These are phyloP conservation scores for Volucella zonaria DNA, from an alignment of 2,888 invertebrate species.

Conservation along the genomic window DNA sequence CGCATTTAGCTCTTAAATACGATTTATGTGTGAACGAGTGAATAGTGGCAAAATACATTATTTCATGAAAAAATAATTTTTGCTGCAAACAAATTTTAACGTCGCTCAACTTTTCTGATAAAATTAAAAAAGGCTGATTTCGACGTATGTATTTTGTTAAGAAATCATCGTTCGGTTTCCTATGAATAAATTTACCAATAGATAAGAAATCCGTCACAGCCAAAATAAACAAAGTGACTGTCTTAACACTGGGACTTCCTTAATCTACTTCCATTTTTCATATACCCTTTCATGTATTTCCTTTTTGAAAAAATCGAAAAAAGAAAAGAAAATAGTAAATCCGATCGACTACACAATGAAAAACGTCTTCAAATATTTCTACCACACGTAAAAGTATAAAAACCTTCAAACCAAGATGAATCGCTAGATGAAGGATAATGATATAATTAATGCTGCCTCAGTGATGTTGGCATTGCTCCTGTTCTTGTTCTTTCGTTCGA, in stretches of 20 bases:
- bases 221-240: no score
- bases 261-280: conserved; percentile 18
- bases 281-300: conserved; percentile 10
- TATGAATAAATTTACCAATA: no score
- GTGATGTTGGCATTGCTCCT: conserved; percentile 75
- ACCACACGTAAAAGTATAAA: conserved; percentile 49
- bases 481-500: conserved; percentile 56
- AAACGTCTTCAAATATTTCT: conserved; percentile 45
- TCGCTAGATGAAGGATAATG: conserved; percentile 80
- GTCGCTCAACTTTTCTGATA: no score
- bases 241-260: neutral
- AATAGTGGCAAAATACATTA: no score
- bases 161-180: no score
- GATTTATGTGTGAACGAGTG: no score
- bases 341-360: conserved; percentile 12
- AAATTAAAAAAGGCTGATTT: no score
- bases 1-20: no score
- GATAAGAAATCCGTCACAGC: no score
- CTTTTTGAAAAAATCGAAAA: neutral
- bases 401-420: conserved; percentile 76
- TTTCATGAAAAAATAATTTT: no score
- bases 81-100: no score
- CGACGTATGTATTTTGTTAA: no score
- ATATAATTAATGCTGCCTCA: conserved; percentile 80
- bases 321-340: neutral